Evolutionary conservation across 2,113 vertebrate genomes (phyloP), one percentile per base, ranked within the genome.

Genomic region (Megaceryle torquata): DNA sequence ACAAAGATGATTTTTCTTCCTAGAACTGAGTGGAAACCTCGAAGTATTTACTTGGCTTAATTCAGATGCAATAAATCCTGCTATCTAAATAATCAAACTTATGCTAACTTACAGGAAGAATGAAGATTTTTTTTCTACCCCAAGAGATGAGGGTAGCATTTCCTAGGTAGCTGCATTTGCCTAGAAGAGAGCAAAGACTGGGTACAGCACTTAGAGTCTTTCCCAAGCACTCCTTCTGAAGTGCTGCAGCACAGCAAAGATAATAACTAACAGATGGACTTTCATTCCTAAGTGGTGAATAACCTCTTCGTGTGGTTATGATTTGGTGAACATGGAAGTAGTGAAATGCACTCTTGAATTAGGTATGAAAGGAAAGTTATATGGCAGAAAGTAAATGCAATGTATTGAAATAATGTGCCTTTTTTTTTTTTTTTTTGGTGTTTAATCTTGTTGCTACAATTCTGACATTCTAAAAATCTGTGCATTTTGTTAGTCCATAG

Each of bases 251-350:
- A 71, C 50, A 89, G 95, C 88, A 77, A 81, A 93, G 91, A 97
- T 97, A 97, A 97, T 97, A 97, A 94, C 92, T 96, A 97, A 91
- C 97, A 97, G 96, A 97, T 97, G 97, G 95, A 89, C 95, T 90
- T 94, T 96, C 97, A 97, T 97, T 97, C 97, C 97, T 89, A 92
- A 97, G 95, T 90, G 80, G 74, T 97, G 97, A 97, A 96, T 95
- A 97, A 97, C 56, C 74, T 81, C 88, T 91, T 84, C 3, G 81
- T 95, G 96, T 95, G 96, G 96, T 97, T 96, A 96, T 93, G 94
- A 97, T 96, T 91, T 96, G 96, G 96, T 96, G 97, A 97, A 93
- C 68, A 83, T 70, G 48, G 94, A 97, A 97, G 88, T n/a, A 96
- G 68, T 44, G 64, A 97, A 95, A 96, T 61, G 77, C 57, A 78